Conservation (phyloP, 2,797 vertebrate genomes). For the Diplodus puntazzo region DNA sequence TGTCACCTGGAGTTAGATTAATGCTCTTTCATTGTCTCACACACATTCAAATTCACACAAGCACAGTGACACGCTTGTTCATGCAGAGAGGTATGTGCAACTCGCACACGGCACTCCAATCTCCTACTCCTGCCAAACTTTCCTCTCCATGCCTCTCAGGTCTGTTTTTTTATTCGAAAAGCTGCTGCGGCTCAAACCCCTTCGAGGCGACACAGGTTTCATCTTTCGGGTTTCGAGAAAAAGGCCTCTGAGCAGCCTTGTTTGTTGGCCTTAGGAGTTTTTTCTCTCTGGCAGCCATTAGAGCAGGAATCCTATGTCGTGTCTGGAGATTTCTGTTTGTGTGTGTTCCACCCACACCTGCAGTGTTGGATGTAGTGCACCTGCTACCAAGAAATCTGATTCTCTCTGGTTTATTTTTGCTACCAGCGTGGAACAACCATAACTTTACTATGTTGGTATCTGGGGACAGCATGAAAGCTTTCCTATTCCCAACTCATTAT, state of each 20-base stretch:
- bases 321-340: constrained; percentile 34
- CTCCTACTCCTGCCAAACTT: constrained; percentile 27
- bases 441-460: constrained; percentile 11
- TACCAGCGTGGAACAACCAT: constrained; percentile 5
- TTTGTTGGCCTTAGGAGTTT: constrained; percentile 10
- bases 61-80: constrained; percentile 17
- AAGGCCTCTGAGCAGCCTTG: neutral
- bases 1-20: constrained; percentile 28
- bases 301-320: constrained; percentile 20
- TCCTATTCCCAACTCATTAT: constrained; percentile 34
- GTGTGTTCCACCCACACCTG: constrained; percentile 20
- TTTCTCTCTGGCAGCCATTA: constrained; percentile 23
- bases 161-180: constrained; percentile 27
- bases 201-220: constrained; percentile 14
- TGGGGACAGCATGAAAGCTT: constrained; percentile 23
- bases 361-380: constrained; percentile 37
- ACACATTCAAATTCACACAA: neutral
- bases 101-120: neutral
- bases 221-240: constrained; percentile 12
- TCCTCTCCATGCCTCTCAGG: constrained; percentile 20
- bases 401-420: constrained; percentile 36
- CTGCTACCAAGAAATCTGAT: constrained; percentile 19
- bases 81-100: constrained; percentile 23
- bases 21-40: constrained; percentile 8
- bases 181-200: constrained; percentile 14